Conservation (phyloP, 2,113 vertebrate species). For the Xiphias gladius region DNA sequence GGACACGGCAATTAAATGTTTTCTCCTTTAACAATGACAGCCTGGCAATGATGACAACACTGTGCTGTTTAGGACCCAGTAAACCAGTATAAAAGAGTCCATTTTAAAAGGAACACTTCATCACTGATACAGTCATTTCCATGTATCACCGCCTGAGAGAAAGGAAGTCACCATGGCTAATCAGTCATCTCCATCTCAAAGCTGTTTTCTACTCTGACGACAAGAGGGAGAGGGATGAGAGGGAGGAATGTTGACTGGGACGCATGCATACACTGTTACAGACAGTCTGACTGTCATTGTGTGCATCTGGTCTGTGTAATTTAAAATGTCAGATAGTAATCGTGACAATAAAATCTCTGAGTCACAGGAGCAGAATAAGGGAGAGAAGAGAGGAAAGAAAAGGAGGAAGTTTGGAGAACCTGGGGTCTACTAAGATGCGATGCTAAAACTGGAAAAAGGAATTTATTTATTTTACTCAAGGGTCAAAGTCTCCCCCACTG, state of each 20-base stretch:
- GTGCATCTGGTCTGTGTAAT: constrained; percentile 20
- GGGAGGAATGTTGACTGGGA: background rate
- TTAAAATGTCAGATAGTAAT: constrained; percentile 6
- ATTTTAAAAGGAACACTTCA: constrained; percentile 50
- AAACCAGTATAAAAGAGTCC: constrained; percentile 37
- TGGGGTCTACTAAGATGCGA: background rate
- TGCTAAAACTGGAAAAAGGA: background rate
- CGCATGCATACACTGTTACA: background rate
- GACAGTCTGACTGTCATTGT: constrained; percentile 15
- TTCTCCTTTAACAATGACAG: constrained; percentile 1
- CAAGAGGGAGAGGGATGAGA: background rate
- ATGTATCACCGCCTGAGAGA: constrained; percentile 34
- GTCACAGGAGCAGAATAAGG: background rate
- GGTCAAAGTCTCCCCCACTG: background rate
- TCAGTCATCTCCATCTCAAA: constrained; percentile 62
- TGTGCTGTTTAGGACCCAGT: constrained; percentile 27
- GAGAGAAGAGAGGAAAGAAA: background rate
- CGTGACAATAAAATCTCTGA: constrained; percentile 1
- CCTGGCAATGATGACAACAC: constrained; percentile 10
- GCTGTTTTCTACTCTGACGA: constrained; percentile 16
- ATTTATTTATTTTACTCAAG: background rate
- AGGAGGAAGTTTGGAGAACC: background rate
- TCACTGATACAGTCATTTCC: constrained; percentile 13
- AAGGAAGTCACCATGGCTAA: constrained; percentile 37
- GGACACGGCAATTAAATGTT: background rate